Conservation (phyloP, 1,140 invertebrate species). For the Aphis craccivora region DNA sequence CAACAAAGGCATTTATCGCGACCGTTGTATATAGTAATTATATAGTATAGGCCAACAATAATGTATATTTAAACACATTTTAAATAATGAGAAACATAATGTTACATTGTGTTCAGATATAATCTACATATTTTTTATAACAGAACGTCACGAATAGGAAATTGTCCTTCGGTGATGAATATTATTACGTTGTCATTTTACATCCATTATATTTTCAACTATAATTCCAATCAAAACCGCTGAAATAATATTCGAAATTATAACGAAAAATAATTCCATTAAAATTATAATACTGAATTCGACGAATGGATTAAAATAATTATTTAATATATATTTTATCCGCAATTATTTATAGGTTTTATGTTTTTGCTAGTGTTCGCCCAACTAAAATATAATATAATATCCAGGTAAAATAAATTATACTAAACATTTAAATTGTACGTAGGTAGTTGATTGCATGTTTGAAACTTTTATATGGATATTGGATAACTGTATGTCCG, state of each 20-base stretch:
- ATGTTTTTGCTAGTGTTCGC: not conserved
- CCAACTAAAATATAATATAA: not conserved
- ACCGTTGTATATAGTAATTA: not conserved
- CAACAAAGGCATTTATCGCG: not conserved
- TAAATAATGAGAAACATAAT: not conserved
- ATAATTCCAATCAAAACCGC: not conserved
- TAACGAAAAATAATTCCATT: not conserved
- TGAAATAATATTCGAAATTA: not conserved
- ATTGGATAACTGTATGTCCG: not conserved
- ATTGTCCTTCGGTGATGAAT: not conserved
- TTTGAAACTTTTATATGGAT: not conserved
- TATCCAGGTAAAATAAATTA: not conserved
- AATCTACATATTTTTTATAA: slow-evolving; percentile 10
- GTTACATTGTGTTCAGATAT: not conserved
- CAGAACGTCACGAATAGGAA: slow-evolving; percentile 17
- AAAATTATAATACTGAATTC: not conserved
- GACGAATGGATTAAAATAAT: not conserved
- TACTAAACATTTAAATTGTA: not conserved
- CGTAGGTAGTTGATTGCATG: not conserved
- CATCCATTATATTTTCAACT: not conserved
- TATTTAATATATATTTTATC: not conserved
- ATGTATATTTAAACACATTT: not conserved
- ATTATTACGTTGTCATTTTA: not conserved
- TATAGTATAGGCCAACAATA: not conserved
- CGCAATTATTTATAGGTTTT: not conserved